phyloP scores from a whole-genome alignment of 1,140 invertebrate genomes.

The Aphaenogaster floridana region DNA sequence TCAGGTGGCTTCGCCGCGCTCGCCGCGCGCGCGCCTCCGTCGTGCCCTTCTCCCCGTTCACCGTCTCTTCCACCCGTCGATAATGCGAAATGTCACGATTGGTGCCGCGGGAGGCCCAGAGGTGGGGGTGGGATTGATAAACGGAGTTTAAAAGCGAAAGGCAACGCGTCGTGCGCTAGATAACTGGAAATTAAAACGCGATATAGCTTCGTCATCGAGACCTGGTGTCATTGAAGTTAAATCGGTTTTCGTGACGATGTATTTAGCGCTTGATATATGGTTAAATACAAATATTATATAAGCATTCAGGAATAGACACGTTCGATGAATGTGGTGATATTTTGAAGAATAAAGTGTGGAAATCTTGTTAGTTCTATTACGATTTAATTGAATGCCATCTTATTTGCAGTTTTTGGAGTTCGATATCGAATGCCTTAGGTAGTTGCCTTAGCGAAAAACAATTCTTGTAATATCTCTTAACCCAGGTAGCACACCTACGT shows the following conservation, averaged over 20 bases:
- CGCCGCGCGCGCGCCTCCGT: neutral
- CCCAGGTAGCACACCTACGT: too few species aligned
- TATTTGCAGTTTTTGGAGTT: neutral
- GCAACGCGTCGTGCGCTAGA: neutral
- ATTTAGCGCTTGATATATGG: neutral
- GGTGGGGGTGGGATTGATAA: slow-evolving; percentile 32
- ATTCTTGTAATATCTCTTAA: too few species aligned
- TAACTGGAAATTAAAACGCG: slow-evolving; percentile 2
- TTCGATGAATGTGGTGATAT: neutral
- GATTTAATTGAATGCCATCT: neutral
- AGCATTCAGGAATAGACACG: neutral
- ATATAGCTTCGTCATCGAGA: neutral
- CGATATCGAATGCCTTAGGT: neutral
- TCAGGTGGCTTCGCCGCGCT: neutral
- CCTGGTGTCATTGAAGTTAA: neutral
- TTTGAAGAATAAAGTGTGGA: neutral
- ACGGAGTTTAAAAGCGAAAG: slow-evolving; percentile 21
- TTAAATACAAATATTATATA: neutral
- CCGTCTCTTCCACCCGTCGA: slow-evolving; percentile 18
- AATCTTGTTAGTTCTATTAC: neutral
- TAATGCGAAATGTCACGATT: slow-evolving; percentile 37
- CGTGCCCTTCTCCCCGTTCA: neutral
- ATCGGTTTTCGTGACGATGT: neutral
- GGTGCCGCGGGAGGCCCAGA: neutral
- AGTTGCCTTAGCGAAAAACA: too few species aligned